Conservation (phyloP, 2,888 invertebrate species). For the Pandemis heparana region DNA sequence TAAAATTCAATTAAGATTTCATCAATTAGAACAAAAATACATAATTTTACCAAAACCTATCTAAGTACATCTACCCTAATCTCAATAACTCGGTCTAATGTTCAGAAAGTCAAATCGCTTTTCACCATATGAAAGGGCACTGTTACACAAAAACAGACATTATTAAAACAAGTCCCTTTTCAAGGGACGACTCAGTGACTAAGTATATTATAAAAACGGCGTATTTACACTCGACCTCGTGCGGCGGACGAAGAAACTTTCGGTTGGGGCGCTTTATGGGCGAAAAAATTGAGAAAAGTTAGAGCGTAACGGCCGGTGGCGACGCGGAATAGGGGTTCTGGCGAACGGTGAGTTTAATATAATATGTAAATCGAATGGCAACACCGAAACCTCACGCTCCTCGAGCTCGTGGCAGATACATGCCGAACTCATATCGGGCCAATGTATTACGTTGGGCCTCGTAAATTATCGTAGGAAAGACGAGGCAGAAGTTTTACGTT, state of each 20-base stretch:
- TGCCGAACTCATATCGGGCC: slow-evolving; percentile 78
- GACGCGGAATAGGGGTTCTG: slow-evolving; percentile 69
- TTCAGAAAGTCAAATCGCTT: not conserved
- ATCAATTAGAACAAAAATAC: not conserved
- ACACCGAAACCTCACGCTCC: slow-evolving; percentile 76
- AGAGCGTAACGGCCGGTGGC: slow-evolving; percentile 83
- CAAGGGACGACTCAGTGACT: slow-evolving; percentile 75
- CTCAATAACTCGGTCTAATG: not conserved
- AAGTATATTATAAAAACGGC: slow-evolving; percentile 82
- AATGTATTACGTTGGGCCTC: slow-evolving; percentile 81
- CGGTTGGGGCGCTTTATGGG: slow-evolving; percentile 83
- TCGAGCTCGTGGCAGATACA: slow-evolving; percentile 49
- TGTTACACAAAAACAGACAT: slow-evolving; percentile 51
- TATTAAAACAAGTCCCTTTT: slow-evolving; percentile 72
- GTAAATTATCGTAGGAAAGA: slow-evolving; percentile 83
- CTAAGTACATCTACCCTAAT: not conserved
- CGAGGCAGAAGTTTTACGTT: slow-evolving; percentile 78
- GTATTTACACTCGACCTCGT: slow-evolving; percentile 84
- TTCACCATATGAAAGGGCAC: slow-evolving; percentile 16
- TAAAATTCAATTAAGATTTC: not conserved
- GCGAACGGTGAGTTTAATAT: slow-evolving; percentile 81
- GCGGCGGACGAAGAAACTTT: slow-evolving; percentile 79
- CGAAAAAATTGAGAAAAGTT: slow-evolving; percentile 86
- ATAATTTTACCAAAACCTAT: not conserved
- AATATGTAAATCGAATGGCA: slow-evolving; percentile 84